A percentile compares a stretch with the other conserved stretches of the same genome.
phyloP scores from a whole-genome alignment of 2,888 invertebrate genomes.

The Trachelus iudaicus region DNA sequence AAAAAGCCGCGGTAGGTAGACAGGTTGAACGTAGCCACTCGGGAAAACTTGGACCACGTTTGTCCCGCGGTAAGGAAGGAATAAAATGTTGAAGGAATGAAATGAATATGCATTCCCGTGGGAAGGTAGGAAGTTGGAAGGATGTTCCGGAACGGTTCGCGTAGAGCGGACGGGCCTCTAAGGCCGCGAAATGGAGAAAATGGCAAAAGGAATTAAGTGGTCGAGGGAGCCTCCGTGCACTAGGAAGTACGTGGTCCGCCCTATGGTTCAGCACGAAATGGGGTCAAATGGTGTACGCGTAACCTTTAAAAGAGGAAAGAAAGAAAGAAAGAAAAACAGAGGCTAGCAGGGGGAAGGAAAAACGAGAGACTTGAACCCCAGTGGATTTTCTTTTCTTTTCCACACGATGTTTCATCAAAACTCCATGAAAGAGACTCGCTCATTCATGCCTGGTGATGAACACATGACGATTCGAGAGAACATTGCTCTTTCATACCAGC shows the following conservation, averaged over 20 bases:
- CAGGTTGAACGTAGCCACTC: conserved; percentile 36
- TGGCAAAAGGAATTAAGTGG: conserved; percentile 2
- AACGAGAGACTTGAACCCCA: not conserved
- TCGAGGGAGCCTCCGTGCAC: not conserved
- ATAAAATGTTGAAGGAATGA: conserved; percentile 36
- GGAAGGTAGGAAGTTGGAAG: conserved; percentile 20
- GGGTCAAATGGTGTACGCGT: not conserved
- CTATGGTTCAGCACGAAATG: not conserved
- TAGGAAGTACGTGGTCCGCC: not conserved
- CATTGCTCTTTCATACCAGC: not conserved
- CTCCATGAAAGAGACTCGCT: not conserved
- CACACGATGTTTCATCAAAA: not conserved
- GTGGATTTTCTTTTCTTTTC: not conserved
- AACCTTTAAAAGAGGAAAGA: conserved; percentile 15
- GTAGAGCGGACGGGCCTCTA: not conserved
- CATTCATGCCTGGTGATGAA: not conserved
- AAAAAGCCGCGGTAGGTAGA: not conserved
- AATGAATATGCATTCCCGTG: conserved; percentile 51
- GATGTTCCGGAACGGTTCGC: conserved; percentile 7
- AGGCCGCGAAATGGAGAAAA: conserved; percentile 3
- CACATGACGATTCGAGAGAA: not conserved
- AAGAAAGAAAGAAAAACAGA: not conserved
- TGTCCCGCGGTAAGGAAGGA: conserved; percentile 40
- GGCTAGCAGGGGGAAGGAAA: not conserved
- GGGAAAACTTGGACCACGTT: conserved; percentile 45